These are phyloP conservation scores for Thecocarcelia acutangulata DNA, from an alignment of 2,888 invertebrate genomes.

Conservation along the genomic window DNA sequence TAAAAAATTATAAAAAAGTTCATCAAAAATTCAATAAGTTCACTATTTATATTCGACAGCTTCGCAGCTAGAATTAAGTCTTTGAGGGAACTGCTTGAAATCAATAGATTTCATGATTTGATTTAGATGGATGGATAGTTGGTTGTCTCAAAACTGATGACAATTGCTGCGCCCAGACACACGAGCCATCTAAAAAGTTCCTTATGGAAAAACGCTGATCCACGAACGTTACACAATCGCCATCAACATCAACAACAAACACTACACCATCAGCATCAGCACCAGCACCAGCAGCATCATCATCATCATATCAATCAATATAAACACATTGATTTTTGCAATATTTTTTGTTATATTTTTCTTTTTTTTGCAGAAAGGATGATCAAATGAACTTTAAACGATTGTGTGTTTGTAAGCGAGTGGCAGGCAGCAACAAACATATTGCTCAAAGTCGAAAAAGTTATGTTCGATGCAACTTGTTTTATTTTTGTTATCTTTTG, in stretches of 20 bases:
- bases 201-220: slow-evolving; percentile 50
- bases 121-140: slow-evolving; percentile 55
- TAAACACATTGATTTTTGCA: slow-evolving; percentile 57
- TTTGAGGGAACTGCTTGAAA: slow-evolving; percentile 16
- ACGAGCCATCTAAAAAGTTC: slow-evolving; percentile 57
- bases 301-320: slow-evolving; percentile 67
- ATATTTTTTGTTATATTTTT: neutral
- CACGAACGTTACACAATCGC: slow-evolving; percentile 22
- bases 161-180: slow-evolving; percentile 61
- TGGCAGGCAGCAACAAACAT: slow-evolving; percentile 28
- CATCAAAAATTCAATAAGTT: no score
- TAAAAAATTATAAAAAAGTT: no score
- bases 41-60: neutral
- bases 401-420: slow-evolving; percentile 13
- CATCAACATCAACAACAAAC: slow-evolving; percentile 20
- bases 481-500: slow-evolving; percentile 1
- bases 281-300: slow-evolving; percentile 45
- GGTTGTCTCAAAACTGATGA: slow-evolving; percentile 56
- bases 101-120: slow-evolving; percentile 51
- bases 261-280: slow-evolving; percentile 18
- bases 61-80: neutral
- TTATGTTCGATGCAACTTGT: slow-evolving; percentile 31
- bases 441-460: slow-evolving; percentile 14
- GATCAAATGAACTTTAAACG: slow-evolving; percentile 24
- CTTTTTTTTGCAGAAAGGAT: slow-evolving; percentile 22